Base-by-base conservation (phyloP, 2,113 vertebrate species). In the Pluvialis apricaria region DNA sequence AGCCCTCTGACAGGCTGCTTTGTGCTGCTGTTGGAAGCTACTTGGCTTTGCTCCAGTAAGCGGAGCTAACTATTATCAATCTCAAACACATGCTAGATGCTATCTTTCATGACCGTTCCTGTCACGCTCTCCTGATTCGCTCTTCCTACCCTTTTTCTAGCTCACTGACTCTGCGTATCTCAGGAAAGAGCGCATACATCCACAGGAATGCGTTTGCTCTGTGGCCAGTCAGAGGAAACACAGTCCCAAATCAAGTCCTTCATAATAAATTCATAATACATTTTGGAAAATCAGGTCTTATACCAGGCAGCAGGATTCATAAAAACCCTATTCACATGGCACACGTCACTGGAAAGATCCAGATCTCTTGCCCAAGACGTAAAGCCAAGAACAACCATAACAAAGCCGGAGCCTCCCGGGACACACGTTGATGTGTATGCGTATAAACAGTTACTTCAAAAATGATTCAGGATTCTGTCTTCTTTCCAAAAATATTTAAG, bases 11-110 rank as follows among this genome's bases (percentile, higher is more conserved):
- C 7, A 1, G 66, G 49, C 89, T 92, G 68, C 76, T 88, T 90
- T 65, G 66, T 86, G 82, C 76, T 62, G 91, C 71, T 58, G 88
- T 92, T 88, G 86, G 86, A 73, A 92, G 86, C 55, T 77, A 9
- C 47, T 77, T 92, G 95, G 86, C 79, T 85, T 72, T 79, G 66
- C 28, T 93, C 71, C 71, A 76, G 82, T 82, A 34, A 51, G n/a
- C 58, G 3, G 58, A 66, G 76, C 86, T 86, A 81, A 93, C 29
- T 78, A 26, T 40, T 70, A 40, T 62, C 82, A 57, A 26, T 52
- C 92, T 85, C 82, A 73, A 77, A 73, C 79, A 92, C 51, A 7
- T 40, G 88, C 68, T 88, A 77, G 91, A 92, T 86, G 68, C 32
- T 66, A 44, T 77, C 92, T 60, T 70, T 86, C 60, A 19, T 42